Base-by-base conservation (phyloP, 2,797 vertebrate genomes). In the Tauraco hartlaubi region DNA sequence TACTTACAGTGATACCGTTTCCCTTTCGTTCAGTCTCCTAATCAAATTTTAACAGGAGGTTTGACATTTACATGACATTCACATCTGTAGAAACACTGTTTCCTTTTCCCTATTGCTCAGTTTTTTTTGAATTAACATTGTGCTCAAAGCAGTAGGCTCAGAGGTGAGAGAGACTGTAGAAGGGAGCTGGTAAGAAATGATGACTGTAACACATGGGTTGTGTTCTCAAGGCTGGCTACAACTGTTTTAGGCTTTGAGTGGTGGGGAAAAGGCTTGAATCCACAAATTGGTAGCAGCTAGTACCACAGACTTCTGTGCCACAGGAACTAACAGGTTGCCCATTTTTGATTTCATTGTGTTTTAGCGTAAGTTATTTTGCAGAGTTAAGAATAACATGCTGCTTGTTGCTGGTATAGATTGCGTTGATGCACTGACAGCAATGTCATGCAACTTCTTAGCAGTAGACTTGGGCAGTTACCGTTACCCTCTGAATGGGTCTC, bases 31-130 rank as follows among this genome's bases (percentile, higher is more conserved):
- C 80, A 35, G 61, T 9, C 41, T 77, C 41, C 92, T 92, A 83
- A 95, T 91, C 82, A 80, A 91, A 94, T 92, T 90, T 94, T 85
- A 91, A 90, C 56, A 33, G 35, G 56, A 52, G n/a, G 33, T 80
- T 92, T 96, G 93, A 97, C 95, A 96, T 96, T 94, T 96, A 90
- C 87, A 83, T 94, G 93, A 83, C 93, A 88, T 92, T 95, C 91
- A 61, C 91, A 83, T 92, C 72, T 94, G 82, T 88, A 92, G 80
- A 56, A 94, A 54, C 69, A 64, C 44, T 44, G 64, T 91, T 95
- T 90, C 82, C 49, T 85, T 94, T 88, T 63, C 80, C 85, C 73
- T 13, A 44, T 54, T 81, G 90, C 85, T 88, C 35, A 2, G 5
- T 89, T 92, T 79, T 67, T 48, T 88, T n/a, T 5, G 75, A 63